Base-by-base conservation (phyloP, 2,888 invertebrate species). In the Orchestes rusci region DNA sequence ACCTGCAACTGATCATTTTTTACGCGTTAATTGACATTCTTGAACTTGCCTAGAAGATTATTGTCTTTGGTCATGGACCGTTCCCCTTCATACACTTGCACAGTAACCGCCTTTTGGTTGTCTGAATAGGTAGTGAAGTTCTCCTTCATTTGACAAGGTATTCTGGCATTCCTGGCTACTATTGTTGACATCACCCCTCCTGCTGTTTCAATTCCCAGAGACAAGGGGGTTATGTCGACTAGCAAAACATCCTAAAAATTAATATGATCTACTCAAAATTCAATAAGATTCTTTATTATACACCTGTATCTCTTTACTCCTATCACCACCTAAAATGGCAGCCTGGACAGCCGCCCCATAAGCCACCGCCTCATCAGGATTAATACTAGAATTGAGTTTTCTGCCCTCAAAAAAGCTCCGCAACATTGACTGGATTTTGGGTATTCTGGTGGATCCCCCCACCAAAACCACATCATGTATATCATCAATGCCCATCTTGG, bases 321-420 rank as follows among this genome's bases (percentile, higher is more conserved):
- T 69, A 49, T 72, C 57, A 18, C 90, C 92, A 13, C 80, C 80
- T 13, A 95, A 72, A 54, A 93, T 92, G 30, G 93, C 94, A 1
- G 92, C 94, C 68, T 94, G 94, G 0, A 94, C 90, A 13, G 93
- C 92, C 3, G 93, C 92, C 3, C 92, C 92, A 61, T 92, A 94
- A 1, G 94, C 94, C 1, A 94, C 87, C 3, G 94, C 87, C 67
- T 91, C 90, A 60, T 91, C 90, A 0, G 90, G 93, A 67, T 94
- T 93, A 57, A 94, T 94, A 5, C 88, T 87, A 39, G 92, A 77
- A 70, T 94, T 94, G 28, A 94, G 69, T 45, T 85, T 77, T 67
- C 91, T 89, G 2, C 88, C 88, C 45, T 77, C 74, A 64, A 87
- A 88, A 69, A 80, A 84, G 52, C 86, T 84, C 58, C 80, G 89